Conservation (phyloP, 1,140 invertebrate genomes). For the Lasioglossum albipes region DNA sequence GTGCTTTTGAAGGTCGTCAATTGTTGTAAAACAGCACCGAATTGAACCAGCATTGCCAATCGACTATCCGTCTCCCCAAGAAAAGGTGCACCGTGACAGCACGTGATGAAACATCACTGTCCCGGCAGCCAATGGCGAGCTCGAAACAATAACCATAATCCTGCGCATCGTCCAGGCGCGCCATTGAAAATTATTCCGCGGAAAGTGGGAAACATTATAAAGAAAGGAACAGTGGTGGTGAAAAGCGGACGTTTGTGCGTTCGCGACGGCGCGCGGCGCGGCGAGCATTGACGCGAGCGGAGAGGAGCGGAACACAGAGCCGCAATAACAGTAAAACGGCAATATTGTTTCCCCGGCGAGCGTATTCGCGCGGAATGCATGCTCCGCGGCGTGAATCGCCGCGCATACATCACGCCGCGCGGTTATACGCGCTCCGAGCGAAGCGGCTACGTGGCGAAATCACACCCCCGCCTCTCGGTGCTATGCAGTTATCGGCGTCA, state of each 20-base stretch:
- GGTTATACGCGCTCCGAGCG: conserved; percentile 11
- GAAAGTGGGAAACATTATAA: conserved; percentile 38
- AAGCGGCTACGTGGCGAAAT: conserved; percentile 21
- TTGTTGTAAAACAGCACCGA: too few species aligned
- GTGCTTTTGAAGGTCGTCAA: too few species aligned
- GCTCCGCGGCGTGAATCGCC: conserved; percentile 9
- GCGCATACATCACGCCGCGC: conserved; percentile 24
- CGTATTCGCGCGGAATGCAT: conserved; percentile 32
- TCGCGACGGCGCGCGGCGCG: too few species aligned
- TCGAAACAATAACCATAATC: conserved; percentile 35
- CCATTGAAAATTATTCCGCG: conserved; percentile 61
- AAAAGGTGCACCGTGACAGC: too few species aligned
- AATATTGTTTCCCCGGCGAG: conserved; percentile 59
- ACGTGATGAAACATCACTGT: too few species aligned
- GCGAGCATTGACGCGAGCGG: conserved; percentile 14
- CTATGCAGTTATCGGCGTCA: conserved; percentile 43
- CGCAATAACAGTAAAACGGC: conserved; percentile 61
- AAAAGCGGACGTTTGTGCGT: conserved; percentile 12
- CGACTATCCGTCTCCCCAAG: too few species aligned
- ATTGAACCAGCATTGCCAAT: too few species aligned
- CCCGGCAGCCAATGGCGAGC: background rate
- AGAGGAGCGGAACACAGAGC: conserved; percentile 6
- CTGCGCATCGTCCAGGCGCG: conserved; percentile 28
- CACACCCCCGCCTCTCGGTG: conserved; percentile 31
- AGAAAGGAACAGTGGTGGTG: conserved; percentile 1